Conservation (phyloP, 2,888 invertebrate genomes). For the Tyria jacobaeae region DNA sequence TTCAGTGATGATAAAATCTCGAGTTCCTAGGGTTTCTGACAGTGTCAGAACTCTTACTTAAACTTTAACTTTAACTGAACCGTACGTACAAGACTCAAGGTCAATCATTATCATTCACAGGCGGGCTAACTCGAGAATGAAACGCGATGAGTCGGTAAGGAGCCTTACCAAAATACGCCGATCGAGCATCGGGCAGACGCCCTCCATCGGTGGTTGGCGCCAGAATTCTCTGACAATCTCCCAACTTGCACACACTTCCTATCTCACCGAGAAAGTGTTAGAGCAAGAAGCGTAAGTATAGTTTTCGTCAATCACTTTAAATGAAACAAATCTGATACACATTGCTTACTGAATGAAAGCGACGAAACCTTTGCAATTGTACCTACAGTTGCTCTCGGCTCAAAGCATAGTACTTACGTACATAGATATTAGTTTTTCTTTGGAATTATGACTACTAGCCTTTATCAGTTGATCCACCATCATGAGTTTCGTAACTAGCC, state of each 20-base stretch:
- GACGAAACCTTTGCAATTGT: too few species aligned
- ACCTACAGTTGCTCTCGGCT: too few species aligned
- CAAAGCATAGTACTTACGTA: too few species aligned
- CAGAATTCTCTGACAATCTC: constrained; percentile 75
- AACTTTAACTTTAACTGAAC: too few species aligned
- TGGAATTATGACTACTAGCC: too few species aligned
- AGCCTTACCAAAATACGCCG: constrained; percentile 58
- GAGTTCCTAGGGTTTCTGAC: too few species aligned
- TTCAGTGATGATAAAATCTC: too few species aligned
- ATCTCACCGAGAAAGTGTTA: constrained; percentile 64
- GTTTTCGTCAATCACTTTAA: background rate
- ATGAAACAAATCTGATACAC: background rate
- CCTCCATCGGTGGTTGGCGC: constrained; percentile 60
- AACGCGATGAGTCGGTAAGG: constrained; percentile 78
- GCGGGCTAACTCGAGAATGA: constrained; percentile 78
- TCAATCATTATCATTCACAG: constrained; percentile 52
- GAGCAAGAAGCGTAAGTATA: constrained; percentile 62
- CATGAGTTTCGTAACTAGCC: too few species aligned
- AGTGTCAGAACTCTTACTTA: background rate
- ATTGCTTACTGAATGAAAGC: background rate
- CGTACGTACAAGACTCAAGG: background rate
- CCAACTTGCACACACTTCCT: constrained; percentile 67
- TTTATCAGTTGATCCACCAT: too few species aligned
- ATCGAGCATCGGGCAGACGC: constrained; percentile 5
- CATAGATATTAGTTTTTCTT: too few species aligned